A percentile compares a stretch with the other conserved stretches of the same genome.
These are phyloP conservation scores for Serrognathus titanus DNA, from an alignment of 2,888 invertebrate species.

Conservation along the genomic window DNA sequence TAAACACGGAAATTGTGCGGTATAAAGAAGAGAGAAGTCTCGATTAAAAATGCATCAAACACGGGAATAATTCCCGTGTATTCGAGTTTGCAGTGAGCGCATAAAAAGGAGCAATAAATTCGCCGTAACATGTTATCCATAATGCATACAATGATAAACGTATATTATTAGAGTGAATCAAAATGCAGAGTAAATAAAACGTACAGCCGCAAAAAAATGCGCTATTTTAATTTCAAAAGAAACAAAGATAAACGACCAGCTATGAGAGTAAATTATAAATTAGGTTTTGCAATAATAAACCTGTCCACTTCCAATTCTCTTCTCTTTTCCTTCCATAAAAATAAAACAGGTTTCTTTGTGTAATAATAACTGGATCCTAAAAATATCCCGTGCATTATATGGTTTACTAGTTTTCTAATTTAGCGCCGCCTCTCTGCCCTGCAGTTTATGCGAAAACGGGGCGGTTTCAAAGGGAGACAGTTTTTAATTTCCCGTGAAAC, in stretches of 20 bases:
- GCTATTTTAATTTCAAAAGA: constrained; percentile 21
- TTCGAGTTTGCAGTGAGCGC: too few species aligned
- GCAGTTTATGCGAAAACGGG: background rate
- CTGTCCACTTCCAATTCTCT: constrained; percentile 15
- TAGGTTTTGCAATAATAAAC: constrained; percentile 19
- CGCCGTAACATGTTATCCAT: background rate
- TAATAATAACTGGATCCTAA: constrained; percentile 6
- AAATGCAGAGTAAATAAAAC: constrained; percentile 13
- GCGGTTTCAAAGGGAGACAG: background rate
- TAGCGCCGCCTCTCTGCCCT: background rate
- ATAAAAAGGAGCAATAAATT: constrained; percentile 9
- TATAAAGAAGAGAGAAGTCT: too few species aligned
- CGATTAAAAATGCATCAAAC: constrained; percentile 5
- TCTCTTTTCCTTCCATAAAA: constrained; percentile 17
- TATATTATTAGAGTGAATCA: constrained; percentile 8
- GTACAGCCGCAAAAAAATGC: constrained; percentile 15
- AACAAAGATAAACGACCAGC: constrained; percentile 19
- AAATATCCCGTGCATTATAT: background rate
- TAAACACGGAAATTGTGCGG: too few species aligned
- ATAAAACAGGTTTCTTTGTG: constrained; percentile 24
- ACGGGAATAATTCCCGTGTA: background rate
- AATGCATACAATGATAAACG: background rate
- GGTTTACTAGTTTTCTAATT: background rate
- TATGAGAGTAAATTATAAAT: constrained; percentile 17
- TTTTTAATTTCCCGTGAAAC: constrained; percentile 13